Percentiles rank a stretch among this genome's conserved stretches.
Evolutionary conservation across 2,888 invertebrate genomes (phyloP).

Genomic region (Teinopalpus imperialis): DNA sequence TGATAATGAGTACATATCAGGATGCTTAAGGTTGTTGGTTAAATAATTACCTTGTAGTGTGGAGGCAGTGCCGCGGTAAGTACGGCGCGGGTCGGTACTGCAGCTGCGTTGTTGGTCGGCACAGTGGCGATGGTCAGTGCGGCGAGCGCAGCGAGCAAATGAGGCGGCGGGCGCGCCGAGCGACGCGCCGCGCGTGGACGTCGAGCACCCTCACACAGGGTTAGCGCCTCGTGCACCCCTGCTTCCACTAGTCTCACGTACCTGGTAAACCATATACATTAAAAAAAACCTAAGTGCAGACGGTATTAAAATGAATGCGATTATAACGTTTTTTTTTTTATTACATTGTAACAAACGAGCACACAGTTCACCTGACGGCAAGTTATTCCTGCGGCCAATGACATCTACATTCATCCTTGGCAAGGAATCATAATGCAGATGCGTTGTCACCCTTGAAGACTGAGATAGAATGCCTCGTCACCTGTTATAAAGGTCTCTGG

Average conservation of each 20-base stretch:
- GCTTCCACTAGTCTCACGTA: slow-evolving; percentile 96
- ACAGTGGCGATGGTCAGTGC: slow-evolving; percentile 78
- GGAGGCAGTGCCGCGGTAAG: slow-evolving; percentile 54
- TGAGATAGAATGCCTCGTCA: too few species aligned
- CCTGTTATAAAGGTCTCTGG: too few species aligned
- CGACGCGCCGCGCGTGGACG: slow-evolving; percentile 76
- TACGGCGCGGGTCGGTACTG: slow-evolving; percentile 67
- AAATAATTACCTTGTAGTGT: slow-evolving; percentile 38
- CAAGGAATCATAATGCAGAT: too few species aligned
- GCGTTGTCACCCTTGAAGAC: too few species aligned
- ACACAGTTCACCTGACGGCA: too few species aligned
- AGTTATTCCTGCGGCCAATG: too few species aligned
- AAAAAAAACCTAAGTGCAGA: background rate
- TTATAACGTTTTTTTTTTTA: too few species aligned
- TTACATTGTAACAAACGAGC: too few species aligned
- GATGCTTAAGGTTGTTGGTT: too few species aligned
- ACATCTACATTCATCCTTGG: too few species aligned
- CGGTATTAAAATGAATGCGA: too few species aligned
- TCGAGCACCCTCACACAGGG: slow-evolving; percentile 81
- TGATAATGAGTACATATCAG: too few species aligned
- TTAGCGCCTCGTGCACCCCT: slow-evolving; percentile 92
- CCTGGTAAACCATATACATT: slow-evolving; percentile 67
- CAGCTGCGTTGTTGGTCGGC: slow-evolving; percentile 86
- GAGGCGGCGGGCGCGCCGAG: slow-evolving; percentile 88
- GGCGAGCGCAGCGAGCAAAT: slow-evolving; percentile 91